Base-by-base conservation (phyloP, 2,888 invertebrate species). In the Melangyna quadrimaculata region DNA sequence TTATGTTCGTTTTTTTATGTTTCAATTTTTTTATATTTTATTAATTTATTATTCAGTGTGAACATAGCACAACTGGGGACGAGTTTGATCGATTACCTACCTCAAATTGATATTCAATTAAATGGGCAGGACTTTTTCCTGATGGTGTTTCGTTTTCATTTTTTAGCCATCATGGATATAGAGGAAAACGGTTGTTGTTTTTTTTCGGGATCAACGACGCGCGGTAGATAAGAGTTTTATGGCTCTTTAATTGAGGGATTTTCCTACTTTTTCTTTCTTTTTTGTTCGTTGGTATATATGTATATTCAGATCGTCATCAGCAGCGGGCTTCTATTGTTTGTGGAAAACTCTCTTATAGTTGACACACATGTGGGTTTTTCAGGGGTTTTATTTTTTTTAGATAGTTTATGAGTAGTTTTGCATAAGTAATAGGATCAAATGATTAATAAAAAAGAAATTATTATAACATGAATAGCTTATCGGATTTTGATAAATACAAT, bases 361-460 rank as follows among this genome's bases (percentile, higher is more conserved):
- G 10, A 53, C 40, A 48, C 40, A 40, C 59, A 17, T 73, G 27
- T 69, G 32, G 22, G 37, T 59, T 57, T 70, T 57, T 86, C 77
- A 27, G 32, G 27, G 35, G 19, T 40, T 17, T 37, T 53, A 57
- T 63, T 59, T 37, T 27, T 17, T 3, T 12, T 51, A 1, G 14
- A 19, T 48, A 48, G 37, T 77, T 86, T 86, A 69, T 63, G 75
- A 77, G 77, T 70, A 78, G 78, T 70, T 86, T 80, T 86, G 86
- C 86, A 81, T 86, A 86, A 81, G 77, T 86, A 86, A 86, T 81
- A 73, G 86, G 86, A 86, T 86, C 69, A 86, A 80, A 70, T 77
- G 80, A 80, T 81, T 86, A 81, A 73, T 55, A 78, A 73, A 73
- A 65, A 61, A 65, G 61, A 27, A 40, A 51, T 24, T n/a, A 61